phyloP scores from a whole-genome alignment of 1,140 invertebrate species.

The Odontomachus brunneus region DNA sequence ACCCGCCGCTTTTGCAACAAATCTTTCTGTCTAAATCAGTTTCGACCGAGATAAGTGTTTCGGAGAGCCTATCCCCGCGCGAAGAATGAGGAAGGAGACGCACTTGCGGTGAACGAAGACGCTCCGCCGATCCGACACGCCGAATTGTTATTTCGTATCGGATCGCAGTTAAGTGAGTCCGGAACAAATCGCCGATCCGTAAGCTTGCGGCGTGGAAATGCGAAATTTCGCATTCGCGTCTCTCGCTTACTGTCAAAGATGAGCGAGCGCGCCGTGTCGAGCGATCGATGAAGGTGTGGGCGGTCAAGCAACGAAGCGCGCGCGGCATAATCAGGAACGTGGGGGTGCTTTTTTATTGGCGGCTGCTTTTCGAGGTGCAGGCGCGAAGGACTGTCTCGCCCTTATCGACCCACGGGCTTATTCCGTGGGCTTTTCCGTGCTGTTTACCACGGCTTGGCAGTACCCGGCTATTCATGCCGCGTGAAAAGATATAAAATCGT shows the following conservation, averaged over 20 bases:
- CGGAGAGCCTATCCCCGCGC: constrained; percentile 38
- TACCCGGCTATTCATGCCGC: constrained; percentile 1
- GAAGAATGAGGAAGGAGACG: constrained; percentile 18
- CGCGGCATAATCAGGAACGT: constrained; percentile 64
- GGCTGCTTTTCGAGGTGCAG: constrained; percentile 64
- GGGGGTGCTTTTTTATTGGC: constrained; percentile 67
- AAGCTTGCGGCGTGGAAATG: constrained; percentile 29
- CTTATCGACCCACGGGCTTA: constrained; percentile 66
- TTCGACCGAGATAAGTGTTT: constrained; percentile 82
- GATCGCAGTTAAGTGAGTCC: neutral
- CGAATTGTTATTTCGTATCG: constrained; percentile 12
- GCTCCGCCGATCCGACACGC: constrained; percentile 19
- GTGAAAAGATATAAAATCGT: neutral
- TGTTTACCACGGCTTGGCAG: constrained; percentile 27
- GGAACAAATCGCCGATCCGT: no score
- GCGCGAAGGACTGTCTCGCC: constrained; percentile 63
- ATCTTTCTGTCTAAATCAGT: constrained; percentile 85
- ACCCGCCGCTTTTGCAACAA: constrained; percentile 80
- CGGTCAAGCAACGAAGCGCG: constrained; percentile 65
- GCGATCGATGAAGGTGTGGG: constrained; percentile 72
- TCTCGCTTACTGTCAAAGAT: constrained; percentile 66
- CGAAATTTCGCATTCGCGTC: constrained; percentile 12
- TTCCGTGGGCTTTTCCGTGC: constrained; percentile 24
- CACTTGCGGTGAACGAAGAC: constrained; percentile 17
- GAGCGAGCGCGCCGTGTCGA: constrained; percentile 50